phyloP scores from a whole-genome alignment of 2,113 vertebrate species.

The Columbina picui region DNA sequence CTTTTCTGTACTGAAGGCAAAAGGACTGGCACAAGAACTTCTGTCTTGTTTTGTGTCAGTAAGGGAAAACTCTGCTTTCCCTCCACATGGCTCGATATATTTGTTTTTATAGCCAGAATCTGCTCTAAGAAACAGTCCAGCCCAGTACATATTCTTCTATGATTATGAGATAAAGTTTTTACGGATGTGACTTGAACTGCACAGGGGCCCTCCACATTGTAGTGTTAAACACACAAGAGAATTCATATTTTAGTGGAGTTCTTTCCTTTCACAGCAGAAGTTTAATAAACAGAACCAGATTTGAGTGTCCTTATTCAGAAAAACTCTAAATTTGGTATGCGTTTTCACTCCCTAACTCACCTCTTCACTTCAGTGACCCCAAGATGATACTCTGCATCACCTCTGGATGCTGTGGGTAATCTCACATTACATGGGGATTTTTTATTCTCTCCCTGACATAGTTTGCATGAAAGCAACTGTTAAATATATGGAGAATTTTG shows the following conservation, averaged over 20 bases:
- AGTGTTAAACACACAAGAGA: background rate
- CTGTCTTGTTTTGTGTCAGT: background rate
- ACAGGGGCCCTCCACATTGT: background rate
- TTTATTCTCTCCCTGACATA: background rate
- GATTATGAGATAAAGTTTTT: background rate
- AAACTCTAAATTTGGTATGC: background rate
- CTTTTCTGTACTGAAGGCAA: background rate
- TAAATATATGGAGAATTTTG: background rate
- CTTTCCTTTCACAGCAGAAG: background rate
- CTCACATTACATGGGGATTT: background rate
- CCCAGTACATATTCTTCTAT: background rate
- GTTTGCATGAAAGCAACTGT: background rate
- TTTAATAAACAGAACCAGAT: background rate
- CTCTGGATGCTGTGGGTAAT: background rate
- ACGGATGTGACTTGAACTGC: background rate
- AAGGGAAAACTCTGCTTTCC: background rate
- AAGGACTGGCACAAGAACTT: background rate
- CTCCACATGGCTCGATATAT: background rate
- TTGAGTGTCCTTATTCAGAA: background rate
- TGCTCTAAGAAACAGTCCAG: background rate
- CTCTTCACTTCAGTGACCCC: background rate
- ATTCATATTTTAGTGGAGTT: background rate
- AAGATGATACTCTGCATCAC: background rate
- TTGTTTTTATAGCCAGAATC: background rate
- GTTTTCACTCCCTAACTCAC: background rate